Evolutionary conservation across 2,113 vertebrate species (phyloP).

Genomic region (Thermophis baileyi): DNA sequence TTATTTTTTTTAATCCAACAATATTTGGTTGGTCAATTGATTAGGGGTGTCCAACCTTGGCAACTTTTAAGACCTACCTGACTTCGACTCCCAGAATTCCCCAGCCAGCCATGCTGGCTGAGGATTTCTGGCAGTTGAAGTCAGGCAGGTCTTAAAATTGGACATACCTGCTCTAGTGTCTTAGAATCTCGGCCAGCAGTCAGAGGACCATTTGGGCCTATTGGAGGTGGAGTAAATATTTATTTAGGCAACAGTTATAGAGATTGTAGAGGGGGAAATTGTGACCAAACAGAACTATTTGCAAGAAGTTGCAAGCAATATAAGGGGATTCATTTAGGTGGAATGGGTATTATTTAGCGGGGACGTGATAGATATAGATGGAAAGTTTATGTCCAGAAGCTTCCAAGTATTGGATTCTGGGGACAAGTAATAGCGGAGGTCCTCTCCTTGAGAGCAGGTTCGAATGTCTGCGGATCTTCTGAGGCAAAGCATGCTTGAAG

Average conservation of each 20-base stretch:
- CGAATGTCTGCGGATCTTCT: neutral
- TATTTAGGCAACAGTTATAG: neutral
- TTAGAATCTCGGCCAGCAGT: neutral
- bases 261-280: neutral
- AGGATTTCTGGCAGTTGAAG: neutral
- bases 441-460: neutral
- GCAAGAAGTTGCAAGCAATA: neutral
- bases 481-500: neutral
- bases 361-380: neutral
- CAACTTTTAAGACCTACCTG: neutral
- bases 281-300: neutral
- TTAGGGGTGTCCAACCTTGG: neutral
- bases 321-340: neutral
- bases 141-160: neutral
- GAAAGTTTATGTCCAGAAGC: neutral
- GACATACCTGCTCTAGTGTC: too few species aligned
- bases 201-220: neutral
- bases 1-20: neutral
- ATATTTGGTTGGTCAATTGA: neutral
- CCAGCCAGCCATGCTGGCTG: neutral
- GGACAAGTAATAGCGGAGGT: neutral
- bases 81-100: neutral
- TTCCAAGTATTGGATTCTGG: neutral
- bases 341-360: neutral
- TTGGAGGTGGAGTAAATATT: neutral